Percentiles rank a stretch among this genome's conserved stretches.
Evolutionary conservation across 1,140 invertebrate species (phyloP).

Genomic region (Heliothis subflexa): DNA sequence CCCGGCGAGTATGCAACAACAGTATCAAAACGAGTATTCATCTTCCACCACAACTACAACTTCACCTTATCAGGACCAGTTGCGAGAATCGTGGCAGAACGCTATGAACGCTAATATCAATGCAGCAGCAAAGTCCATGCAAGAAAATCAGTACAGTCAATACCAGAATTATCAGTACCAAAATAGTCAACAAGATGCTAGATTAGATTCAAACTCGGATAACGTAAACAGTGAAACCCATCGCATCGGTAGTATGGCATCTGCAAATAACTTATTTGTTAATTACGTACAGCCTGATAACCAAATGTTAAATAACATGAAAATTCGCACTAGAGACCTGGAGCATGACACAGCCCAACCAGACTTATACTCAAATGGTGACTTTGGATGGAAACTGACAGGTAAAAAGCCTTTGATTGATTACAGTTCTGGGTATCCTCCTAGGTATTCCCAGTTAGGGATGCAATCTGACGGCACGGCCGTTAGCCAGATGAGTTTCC

Average conservation of each 20-base stretch:
- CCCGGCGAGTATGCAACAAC: conserved; percentile 66
- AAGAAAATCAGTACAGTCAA: conserved; percentile 68
- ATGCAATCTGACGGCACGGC: conserved; percentile 62
- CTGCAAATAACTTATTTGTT: conserved; percentile 75
- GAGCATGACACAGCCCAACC: conserved; percentile 67
- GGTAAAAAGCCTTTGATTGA: conserved; percentile 71
- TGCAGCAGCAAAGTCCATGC: conserved; percentile 67
- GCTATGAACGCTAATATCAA: conserved; percentile 59
- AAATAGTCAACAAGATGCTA: conserved; percentile 65
- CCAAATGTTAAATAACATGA: conserved; percentile 64
- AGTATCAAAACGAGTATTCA: conserved; percentile 72
- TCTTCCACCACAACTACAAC: conserved; percentile 67
- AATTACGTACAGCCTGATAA: conserved; percentile 75
- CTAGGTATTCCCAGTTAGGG: conserved; percentile 61
- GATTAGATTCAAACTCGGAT: conserved; percentile 62
- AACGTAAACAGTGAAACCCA: conserved; percentile 70
- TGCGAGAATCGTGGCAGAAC: conserved; percentile 70
- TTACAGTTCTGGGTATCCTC: conserved; percentile 61
- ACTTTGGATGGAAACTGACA: conserved; percentile 83
- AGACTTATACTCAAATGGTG: conserved; percentile 78
- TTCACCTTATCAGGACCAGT: conserved; percentile 66
- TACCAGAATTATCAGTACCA: conserved; percentile 70
- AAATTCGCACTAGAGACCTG: conserved; percentile 60
- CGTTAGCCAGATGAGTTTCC: conserved; percentile 78
- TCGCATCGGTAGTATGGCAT: conserved; percentile 66